Base-by-base conservation (phyloP, 1,140 invertebrate genomes). In the Drosophila sucinea region DNA sequence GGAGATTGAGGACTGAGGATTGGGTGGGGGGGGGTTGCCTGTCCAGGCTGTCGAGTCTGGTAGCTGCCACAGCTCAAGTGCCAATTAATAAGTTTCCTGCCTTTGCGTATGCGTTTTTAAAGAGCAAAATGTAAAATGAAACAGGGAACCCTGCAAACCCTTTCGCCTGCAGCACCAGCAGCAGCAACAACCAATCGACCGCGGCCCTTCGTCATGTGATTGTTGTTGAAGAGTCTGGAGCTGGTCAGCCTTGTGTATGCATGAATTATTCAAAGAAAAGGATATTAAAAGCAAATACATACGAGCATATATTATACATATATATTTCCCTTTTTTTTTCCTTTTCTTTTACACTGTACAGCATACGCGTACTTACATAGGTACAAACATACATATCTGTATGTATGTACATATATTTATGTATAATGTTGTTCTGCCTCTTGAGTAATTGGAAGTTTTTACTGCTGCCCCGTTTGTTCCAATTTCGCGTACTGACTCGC, bases 401-500 rank as follows among this genome's bases (percentile, higher is more conserved):
- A 11, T 60, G 25, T 63, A 44, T 67, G 8, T 58, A 60, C 11
- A 10, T 10, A 25, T 69, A 60, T 70, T 60, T 74, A 62, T 67
- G 38, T 58, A 66, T 62, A 40, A 57, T 74, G 54, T 55, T 40
- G 23, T 17, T 62, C 51, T 68, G 44, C 30, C 41, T 63, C 83
- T 78, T 87, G 83, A 86, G 83, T 86, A 86, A 86, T 86, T 86
- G 83, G 83, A 86, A 79, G 84, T 87, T 86, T 86, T 86, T 89
- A 86, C 83, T 87, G 83, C 84, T 82, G 76, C 57, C 84, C 87
- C 83, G 83, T 87, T 86, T 86, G 84, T 79, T 79, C 73, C 79
- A 87, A 82, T 87, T 87, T 76, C 83, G 79, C 67, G 73, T 72
- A 56, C 51, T 17, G 63, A 10, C n/a, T 32, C 61, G 40, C 71